Conservation (phyloP, 2,888 invertebrate genomes). For the Meliscaeva auricollis region DNA sequence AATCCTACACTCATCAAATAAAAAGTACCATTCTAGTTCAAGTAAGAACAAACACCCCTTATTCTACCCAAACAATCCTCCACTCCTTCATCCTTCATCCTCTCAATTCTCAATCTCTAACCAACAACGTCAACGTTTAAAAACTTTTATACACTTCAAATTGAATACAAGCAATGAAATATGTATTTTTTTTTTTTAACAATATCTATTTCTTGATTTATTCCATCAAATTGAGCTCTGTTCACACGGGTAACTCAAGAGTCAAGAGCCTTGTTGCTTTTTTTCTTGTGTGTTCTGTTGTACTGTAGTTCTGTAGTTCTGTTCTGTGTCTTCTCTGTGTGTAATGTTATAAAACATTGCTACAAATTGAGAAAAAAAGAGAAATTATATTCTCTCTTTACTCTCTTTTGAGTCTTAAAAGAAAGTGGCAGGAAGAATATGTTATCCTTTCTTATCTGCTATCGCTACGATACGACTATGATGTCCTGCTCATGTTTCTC, state of each 20-base stretch:
- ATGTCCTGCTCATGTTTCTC: too few relatives aligned
- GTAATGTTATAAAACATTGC: too few relatives aligned
- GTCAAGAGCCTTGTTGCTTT: constrained; percentile 14
- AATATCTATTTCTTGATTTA: constrained; percentile 32
- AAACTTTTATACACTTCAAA: constrained; percentile 27
- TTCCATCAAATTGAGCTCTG: constrained; percentile 29
- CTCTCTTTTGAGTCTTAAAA: neutral
- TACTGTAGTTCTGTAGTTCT: neutral
- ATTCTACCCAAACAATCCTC: too few relatives aligned
- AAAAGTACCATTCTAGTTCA: neutral
- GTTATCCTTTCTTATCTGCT: too few relatives aligned
- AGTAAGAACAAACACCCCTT: neutral
- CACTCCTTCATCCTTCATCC: neutral
- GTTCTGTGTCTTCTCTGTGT: neutral
- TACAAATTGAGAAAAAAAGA: neutral
- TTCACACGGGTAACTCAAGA: constrained; percentile 28
- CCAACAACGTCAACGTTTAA: constrained; percentile 21
- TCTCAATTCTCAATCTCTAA: too few relatives aligned
- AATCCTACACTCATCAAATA: constrained; percentile 18
- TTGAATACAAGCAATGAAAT: constrained; percentile 39
- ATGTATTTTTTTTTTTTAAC: constrained; percentile 19
- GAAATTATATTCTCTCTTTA: neutral
- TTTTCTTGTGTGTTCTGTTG: neutral
- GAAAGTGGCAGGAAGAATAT: constrained; percentile 7
- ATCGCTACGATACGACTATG: too few relatives aligned